A percentile compares a stretch with the other conserved stretches of the same genome.
These are phyloP conservation scores for Molorchus minor DNA, from an alignment of 2,888 invertebrate species.

Conservation along the genomic window DNA sequence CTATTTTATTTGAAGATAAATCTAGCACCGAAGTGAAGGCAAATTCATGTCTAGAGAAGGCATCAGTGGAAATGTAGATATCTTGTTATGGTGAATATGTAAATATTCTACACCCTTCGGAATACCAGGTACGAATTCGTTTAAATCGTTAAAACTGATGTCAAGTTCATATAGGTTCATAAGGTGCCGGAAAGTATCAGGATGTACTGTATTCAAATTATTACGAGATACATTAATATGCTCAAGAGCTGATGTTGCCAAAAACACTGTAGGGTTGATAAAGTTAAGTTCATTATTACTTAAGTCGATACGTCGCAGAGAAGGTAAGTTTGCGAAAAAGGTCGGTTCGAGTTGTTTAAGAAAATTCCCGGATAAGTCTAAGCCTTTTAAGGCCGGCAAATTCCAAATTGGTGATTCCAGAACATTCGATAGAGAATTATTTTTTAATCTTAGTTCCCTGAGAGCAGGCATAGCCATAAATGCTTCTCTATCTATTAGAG, in stretches of 20 bases:
- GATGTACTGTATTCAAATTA: slow-evolving; percentile 74
- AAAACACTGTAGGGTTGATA: slow-evolving; percentile 78
- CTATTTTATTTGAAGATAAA: slow-evolving; percentile 78
- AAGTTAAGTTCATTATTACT: slow-evolving; percentile 76
- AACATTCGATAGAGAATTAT: slow-evolving; percentile 81
- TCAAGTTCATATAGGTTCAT: slow-evolving; percentile 82
- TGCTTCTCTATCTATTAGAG: slow-evolving; percentile 79
- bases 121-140: slow-evolving; percentile 80
- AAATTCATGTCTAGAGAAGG: slow-evolving; percentile 76
- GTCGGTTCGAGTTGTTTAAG: slow-evolving; percentile 77
- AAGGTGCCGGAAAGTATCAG: slow-evolving; percentile 79
- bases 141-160: slow-evolving; percentile 75
- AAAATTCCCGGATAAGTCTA: slow-evolving; percentile 82
- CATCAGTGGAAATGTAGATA: slow-evolving; percentile 71
- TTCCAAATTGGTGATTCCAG: slow-evolving; percentile 84
- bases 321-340: slow-evolving; percentile 78
- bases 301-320: slow-evolving; percentile 78
- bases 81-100: slow-evolving; percentile 76
- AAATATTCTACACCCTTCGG: slow-evolving; percentile 81
- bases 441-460: slow-evolving; percentile 80
- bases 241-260: slow-evolving; percentile 77
- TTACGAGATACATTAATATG: slow-evolving; percentile 84
- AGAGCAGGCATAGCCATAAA: slow-evolving; percentile 86
- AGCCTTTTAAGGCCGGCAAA: slow-evolving; percentile 82
- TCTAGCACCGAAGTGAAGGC: slow-evolving; percentile 79